These are phyloP conservation scores for Hippopotamus amphibius DNA, from an alignment of 2,113 vertebrate genomes.

Conservation along the genomic window DNA sequence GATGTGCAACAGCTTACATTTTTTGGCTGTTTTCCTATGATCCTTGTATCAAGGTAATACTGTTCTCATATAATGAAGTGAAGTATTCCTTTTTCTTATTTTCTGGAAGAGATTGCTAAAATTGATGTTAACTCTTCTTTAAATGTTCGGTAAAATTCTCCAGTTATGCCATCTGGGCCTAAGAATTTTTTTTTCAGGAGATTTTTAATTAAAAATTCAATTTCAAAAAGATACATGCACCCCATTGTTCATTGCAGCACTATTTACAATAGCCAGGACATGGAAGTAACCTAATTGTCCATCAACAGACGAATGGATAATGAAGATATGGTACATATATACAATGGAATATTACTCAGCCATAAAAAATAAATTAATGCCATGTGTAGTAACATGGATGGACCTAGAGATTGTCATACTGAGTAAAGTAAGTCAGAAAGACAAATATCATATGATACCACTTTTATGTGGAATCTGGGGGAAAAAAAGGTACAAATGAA, in stretches of 20 bases:
- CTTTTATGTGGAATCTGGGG: not conserved
- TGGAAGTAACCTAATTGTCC: not conserved
- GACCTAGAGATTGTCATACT: not conserved
- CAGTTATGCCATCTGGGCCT: not conserved
- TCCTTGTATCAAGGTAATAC: not conserved
- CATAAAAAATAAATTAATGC: not conserved
- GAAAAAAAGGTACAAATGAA: not conserved
- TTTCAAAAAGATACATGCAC: not conserved
- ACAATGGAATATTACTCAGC: not conserved
- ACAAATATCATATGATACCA: not conserved
- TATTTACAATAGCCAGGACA: not conserved
- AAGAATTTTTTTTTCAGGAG: not conserved
- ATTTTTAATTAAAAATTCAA: not conserved
- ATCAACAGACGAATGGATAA: not conserved
- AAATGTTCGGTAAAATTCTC: not conserved
- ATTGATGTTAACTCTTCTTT: not conserved
- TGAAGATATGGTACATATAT: not conserved
- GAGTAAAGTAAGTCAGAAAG: not conserved
- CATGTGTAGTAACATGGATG: not conserved
- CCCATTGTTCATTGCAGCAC: not conserved
- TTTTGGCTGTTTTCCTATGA: not conserved
- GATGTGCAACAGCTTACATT: not conserved
- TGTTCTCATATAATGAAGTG: not conserved
- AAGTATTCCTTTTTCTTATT: not conserved
- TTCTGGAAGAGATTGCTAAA: not conserved